Conservation (phyloP, 2,888 invertebrate species). For the Campaea margaritaria region DNA sequence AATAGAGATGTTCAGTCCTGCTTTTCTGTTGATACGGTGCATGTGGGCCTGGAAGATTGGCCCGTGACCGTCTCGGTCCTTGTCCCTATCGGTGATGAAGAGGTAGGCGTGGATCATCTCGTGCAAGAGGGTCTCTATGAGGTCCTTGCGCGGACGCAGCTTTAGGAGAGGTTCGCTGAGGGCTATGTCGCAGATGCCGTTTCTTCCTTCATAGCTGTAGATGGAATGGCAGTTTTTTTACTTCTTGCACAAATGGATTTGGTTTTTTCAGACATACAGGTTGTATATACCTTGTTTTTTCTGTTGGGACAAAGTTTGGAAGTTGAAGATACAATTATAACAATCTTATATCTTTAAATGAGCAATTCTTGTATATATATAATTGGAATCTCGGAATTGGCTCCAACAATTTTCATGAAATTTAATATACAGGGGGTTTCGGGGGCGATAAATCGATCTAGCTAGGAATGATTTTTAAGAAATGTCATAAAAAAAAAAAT, state of each 20-base stretch:
- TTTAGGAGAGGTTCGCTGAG: slow-evolving; percentile 97
- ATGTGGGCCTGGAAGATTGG: slow-evolving; percentile 97
- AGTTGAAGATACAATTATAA: too few species aligned
- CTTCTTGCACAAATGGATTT: background rate
- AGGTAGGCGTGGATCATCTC: slow-evolving; percentile 99
- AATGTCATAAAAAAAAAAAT: too few species aligned
- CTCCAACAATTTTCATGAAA: too few species aligned
- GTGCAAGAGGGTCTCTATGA: slow-evolving; percentile 98
- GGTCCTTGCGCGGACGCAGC: slow-evolving; percentile 95
- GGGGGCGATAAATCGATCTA: too few species aligned
- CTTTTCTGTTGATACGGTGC: slow-evolving; percentile 94
- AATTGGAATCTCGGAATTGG: too few species aligned
- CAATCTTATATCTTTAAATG: too few species aligned
- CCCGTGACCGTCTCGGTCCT: slow-evolving; percentile 97
- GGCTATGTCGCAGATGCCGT: slow-evolving; percentile 91
- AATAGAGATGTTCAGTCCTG: slow-evolving; percentile 95
- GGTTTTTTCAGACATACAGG: background rate
- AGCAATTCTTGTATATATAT: too few species aligned
- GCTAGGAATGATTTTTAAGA: too few species aligned
- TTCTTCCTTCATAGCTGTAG: slow-evolving; percentile 88
- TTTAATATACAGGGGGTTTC: too few species aligned
- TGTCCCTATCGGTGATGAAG: slow-evolving; percentile 93
- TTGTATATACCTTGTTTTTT: too few species aligned
- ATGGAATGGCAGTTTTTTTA: background rate
- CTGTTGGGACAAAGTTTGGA: too few species aligned